Conservation (phyloP, 2,113 vertebrate genomes). For the Chamaetylas fuelleborni region DNA sequence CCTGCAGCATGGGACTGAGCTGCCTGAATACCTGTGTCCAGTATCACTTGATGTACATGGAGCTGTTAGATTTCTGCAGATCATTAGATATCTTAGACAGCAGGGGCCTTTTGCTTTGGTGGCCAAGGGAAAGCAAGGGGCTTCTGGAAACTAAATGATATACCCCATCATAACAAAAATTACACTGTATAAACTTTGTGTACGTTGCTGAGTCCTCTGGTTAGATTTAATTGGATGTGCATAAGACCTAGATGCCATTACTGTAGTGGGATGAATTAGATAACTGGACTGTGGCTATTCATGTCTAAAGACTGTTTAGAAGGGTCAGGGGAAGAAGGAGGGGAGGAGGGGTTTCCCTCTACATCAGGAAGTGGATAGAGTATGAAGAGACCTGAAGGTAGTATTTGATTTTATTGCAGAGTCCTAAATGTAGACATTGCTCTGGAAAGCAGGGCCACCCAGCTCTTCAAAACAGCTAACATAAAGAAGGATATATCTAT, state of each 20-base stretch:
- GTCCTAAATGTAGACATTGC: fast-evolving
- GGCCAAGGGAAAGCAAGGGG: background rate
- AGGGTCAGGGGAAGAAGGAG: background rate
- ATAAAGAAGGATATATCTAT: background rate
- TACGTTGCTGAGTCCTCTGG: background rate
- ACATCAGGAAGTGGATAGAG: background rate
- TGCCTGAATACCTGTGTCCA: background rate
- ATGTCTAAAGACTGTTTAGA: background rate
- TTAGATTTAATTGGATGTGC: background rate
- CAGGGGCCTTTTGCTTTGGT: background rate
- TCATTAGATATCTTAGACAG: background rate
- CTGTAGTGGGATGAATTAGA: background rate
- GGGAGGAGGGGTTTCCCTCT: fast-evolving
- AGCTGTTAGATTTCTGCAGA: background rate
- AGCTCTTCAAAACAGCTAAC: background rate
- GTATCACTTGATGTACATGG: background rate
- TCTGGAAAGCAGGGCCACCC: fast-evolving
- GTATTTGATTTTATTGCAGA: background rate
- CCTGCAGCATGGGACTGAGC: background rate
- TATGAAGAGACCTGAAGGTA: background rate
- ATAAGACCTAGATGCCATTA: background rate
- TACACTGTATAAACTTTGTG: background rate
- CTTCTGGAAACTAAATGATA: background rate
- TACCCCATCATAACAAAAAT: background rate
- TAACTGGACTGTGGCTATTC: background rate